Percentiles rank a stretch among this genome's conserved stretches.
Conservation (phyloP, 2,888 invertebrate species). For the Metacarcinus magister region DNA sequence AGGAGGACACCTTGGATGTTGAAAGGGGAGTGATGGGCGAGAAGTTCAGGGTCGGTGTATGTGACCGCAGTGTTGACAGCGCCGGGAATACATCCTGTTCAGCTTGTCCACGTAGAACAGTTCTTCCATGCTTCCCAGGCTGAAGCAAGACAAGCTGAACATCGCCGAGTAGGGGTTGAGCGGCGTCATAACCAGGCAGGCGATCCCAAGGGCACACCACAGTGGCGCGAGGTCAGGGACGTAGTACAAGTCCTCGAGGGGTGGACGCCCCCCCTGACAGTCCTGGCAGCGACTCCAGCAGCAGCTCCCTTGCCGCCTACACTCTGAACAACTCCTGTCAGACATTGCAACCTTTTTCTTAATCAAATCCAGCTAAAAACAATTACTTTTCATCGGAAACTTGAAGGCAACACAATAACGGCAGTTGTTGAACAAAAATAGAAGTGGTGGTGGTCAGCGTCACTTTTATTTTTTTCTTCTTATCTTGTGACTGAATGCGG, state of each 20-base stretch:
- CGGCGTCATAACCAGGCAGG: background rate
- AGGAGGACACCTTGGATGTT: no score
- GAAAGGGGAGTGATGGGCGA: no score
- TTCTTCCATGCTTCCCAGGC: background rate
- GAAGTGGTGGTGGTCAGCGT: no score
- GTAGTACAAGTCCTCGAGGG: background rate
- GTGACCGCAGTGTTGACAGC: background rate
- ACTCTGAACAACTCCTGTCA: background rate
- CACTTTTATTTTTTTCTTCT: no score
- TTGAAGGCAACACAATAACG: no score
- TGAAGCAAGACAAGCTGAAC: background rate
- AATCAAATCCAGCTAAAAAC: no score
- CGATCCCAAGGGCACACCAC: background rate
- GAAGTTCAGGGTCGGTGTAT: background rate
- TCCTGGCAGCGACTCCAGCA: background rate
- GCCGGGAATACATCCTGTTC: background rate
- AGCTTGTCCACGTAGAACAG: background rate
- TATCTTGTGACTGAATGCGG: no score
- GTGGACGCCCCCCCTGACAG: background rate
- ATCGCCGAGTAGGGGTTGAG: background rate
- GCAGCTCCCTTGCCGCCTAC: background rate
- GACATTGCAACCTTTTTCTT: no score
- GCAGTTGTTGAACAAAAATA: no score
- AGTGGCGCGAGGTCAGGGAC: background rate
- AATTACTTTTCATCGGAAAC: no score